Percentiles rank a stretch among this genome's conserved stretches.
Evolutionary conservation across 2,113 vertebrate genomes (phyloP).

Genomic region (Corydoras sp.): DNA sequence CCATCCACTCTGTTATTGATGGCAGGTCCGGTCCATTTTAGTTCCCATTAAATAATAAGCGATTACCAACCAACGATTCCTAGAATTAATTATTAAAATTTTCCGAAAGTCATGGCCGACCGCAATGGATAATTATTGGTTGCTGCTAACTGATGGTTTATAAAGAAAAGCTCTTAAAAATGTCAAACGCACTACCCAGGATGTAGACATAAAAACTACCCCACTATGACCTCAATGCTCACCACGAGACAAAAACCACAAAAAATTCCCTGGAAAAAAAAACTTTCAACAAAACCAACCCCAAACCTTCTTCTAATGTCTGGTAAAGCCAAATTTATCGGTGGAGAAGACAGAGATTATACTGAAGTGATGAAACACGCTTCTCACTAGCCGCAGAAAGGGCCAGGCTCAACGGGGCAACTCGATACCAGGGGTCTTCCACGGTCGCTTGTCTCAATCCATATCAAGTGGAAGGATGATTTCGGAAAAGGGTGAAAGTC

Average conservation of each 20-base stretch:
- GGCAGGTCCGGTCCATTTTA: too few relatives aligned
- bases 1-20: too few relatives aligned
- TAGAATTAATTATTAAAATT: too few relatives aligned
- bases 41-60: too few relatives aligned
- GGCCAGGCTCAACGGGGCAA: background rate
- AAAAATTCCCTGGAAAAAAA: background rate
- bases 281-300: too few relatives aligned
- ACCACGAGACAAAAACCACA: background rate
- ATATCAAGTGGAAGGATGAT: background rate
- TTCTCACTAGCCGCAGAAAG: background rate
- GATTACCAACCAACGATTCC: too few relatives aligned
- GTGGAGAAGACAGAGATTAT: background rate
- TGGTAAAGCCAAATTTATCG: background rate
- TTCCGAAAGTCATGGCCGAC: too few relatives aligned
- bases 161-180: too few relatives aligned
- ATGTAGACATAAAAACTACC: too few relatives aligned
- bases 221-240: background rate
- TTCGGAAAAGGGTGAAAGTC: background rate
- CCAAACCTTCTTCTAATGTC: background rate
- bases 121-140: too few relatives aligned
- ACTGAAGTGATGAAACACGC: background rate
- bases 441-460: background rate
- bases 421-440: background rate
- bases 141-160: too few relatives aligned
- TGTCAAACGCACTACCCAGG: too few relatives aligned